These are phyloP conservation scores for Tragelaphus strepsiceros DNA, from an alignment of 2,113 vertebrate genomes.

Conservation along the genomic window DNA sequence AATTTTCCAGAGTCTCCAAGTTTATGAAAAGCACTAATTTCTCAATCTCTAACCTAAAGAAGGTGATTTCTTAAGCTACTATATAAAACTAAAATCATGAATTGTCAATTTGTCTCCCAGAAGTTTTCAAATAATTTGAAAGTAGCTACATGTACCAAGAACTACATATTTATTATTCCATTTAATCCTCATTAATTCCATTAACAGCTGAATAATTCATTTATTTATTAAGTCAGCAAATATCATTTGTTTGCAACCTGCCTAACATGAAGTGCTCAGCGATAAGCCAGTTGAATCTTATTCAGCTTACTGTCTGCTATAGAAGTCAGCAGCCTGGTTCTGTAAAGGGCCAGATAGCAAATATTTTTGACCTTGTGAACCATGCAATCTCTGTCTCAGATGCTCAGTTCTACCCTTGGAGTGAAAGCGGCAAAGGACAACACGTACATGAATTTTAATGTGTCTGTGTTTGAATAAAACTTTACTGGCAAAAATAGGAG, in stretches of 20 bases:
- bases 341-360: neutral
- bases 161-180: neutral
- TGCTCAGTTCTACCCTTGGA: neutral
- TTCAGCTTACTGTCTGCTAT: neutral
- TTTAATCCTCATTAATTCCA: neutral
- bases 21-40: neutral
- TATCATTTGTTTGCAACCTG: neutral
- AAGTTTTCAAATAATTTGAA: neutral
- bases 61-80: slow-evolving; percentile 28
- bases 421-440: neutral
- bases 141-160: slow-evolving; percentile 11
- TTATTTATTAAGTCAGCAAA: slow-evolving; percentile 19
- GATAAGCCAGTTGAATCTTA: neutral
- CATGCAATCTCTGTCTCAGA: neutral
- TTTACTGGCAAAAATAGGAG: neutral
- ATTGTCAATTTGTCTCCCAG: neutral
- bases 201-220: neutral
- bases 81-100: neutral
- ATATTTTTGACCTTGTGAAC: neutral
- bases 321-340: neutral
- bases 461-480: neutral
- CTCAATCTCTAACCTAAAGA: neutral
- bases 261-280: neutral
- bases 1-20: neutral
- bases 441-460: neutral